Percentiles rank a stretch among this genome's conserved stretches.
These are phyloP conservation scores for Myotis planiceps DNA, from an alignment of 2,797 vertebrate genomes.

Conservation along the genomic window DNA sequence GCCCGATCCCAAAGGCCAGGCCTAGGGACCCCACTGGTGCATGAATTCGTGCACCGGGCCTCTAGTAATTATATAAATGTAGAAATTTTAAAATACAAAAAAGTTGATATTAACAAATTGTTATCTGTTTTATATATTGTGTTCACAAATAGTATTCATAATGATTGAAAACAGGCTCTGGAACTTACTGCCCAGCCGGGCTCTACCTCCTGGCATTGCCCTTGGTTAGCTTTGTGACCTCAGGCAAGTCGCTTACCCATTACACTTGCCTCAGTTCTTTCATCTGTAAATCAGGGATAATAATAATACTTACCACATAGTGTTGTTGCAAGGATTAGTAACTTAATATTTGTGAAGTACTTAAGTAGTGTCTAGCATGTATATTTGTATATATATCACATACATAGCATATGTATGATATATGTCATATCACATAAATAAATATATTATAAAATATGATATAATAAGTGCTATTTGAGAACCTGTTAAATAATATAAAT, in stretches of 20 bases:
- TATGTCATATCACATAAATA: not conserved
- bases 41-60: accelerated
- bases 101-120: not conserved
- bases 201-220: not conserved
- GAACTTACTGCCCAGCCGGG: not conserved
- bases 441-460: not conserved
- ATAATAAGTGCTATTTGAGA: not conserved
- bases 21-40: too few relatives aligned
- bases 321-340: not conserved
- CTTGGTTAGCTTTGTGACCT: not conserved
- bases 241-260: not conserved
- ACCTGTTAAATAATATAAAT: not conserved
- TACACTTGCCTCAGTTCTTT: not conserved
- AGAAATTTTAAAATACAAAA: not conserved
- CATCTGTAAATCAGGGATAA: not conserved
- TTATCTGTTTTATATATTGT: not conserved
- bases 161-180: not conserved
- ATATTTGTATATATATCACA: not conserved
- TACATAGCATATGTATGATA: not conserved
- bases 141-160: not conserved
- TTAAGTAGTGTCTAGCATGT: not conserved
- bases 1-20: too few relatives aligned
- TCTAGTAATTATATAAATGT: not conserved
- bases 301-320: not conserved
- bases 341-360: not conserved